Evolutionary conservation across 2,113 vertebrate species (phyloP).

Genomic region (Tapirus terrestris): DNA sequence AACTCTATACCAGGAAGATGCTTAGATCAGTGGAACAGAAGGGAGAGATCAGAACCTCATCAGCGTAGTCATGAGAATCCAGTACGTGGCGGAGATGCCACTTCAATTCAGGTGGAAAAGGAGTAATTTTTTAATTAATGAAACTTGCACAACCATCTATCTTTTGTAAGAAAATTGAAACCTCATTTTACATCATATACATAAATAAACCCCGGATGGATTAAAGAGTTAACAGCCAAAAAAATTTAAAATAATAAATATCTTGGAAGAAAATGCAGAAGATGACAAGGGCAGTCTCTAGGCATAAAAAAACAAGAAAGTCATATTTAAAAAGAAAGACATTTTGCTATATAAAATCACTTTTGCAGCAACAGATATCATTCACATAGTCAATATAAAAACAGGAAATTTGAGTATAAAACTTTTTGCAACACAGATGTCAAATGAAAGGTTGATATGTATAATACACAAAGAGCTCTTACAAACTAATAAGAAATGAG

Average conservation of each 20-base stretch:
- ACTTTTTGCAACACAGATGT: not conserved
- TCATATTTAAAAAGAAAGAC: constrained; percentile 14
- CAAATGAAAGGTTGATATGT: not conserved
- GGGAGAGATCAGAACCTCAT: not conserved
- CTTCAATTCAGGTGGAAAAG: not conserved
- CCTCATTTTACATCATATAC: not conserved
- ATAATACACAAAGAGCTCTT: not conserved
- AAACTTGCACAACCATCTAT: not conserved
- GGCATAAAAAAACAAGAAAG: not conserved
- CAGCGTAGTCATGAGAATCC: not conserved
- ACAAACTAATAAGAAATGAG: not conserved
- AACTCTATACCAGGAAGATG: not conserved
- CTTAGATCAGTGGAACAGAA: not conserved
- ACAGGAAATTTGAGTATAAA: not conserved
- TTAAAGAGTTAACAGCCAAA: not conserved
- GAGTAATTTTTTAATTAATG: not conserved
- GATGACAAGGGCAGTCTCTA: not conserved
- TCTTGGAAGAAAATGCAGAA: constrained; percentile 10
- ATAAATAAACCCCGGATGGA: constrained; percentile 7
- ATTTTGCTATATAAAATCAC: not conserved
- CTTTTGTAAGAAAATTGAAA: constrained; percentile 7
- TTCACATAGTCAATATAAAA: not conserved
- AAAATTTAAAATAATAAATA: constrained; percentile 38
- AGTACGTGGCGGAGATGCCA: not conserved
- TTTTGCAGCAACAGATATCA: not conserved